A percentile compares a stretch with the other conserved stretches of the same genome.
phyloP scores from a whole-genome alignment of 1,140 invertebrate genomes.

The Scaptomyza pallida region DNA sequence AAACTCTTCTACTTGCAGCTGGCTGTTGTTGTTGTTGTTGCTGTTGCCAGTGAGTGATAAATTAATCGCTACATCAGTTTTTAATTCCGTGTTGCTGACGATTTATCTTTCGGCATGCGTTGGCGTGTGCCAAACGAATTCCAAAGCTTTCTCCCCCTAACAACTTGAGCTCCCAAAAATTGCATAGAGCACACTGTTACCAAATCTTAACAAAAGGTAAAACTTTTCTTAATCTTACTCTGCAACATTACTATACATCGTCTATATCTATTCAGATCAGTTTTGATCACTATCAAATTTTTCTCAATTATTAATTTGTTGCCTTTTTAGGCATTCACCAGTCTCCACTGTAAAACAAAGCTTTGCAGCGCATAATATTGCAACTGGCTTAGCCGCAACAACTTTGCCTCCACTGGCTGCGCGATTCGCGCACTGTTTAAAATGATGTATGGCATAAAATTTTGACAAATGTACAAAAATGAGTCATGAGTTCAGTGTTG shows the following conservation, averaged over 20 bases:
- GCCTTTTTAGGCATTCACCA: background rate
- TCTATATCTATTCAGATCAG: too few species aligned
- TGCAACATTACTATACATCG: too few species aligned
- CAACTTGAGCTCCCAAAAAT: background rate
- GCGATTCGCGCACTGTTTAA: conserved; percentile 65
- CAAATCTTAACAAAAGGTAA: too few species aligned
- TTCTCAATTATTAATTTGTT: too few species aligned
- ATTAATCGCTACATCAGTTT: conserved; percentile 84
- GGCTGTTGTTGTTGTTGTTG: conserved; percentile 25
- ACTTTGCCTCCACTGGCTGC: conserved; percentile 4
- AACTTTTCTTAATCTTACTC: too few species aligned
- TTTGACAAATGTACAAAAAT: conserved; percentile 84
- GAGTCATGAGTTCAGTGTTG: conserved; percentile 78
- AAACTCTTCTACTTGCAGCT: conserved; percentile 49
- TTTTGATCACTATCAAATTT: too few species aligned
- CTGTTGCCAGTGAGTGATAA: conserved; percentile 75
- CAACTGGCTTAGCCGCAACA: conserved; percentile 26
- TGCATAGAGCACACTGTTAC: conserved; percentile 26
- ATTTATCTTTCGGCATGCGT: conserved; percentile 75
- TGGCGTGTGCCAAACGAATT: conserved; percentile 57
- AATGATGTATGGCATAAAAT: conserved; percentile 81
- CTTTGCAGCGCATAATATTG: conserved; percentile 28
- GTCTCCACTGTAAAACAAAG: conserved; percentile 21
- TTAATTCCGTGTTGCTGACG: conserved; percentile 83
- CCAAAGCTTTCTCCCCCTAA: background rate